These are phyloP conservation scores for Rotaria sp. DNA, from an alignment of 2,888 invertebrate genomes.

Conservation along the genomic window DNA sequence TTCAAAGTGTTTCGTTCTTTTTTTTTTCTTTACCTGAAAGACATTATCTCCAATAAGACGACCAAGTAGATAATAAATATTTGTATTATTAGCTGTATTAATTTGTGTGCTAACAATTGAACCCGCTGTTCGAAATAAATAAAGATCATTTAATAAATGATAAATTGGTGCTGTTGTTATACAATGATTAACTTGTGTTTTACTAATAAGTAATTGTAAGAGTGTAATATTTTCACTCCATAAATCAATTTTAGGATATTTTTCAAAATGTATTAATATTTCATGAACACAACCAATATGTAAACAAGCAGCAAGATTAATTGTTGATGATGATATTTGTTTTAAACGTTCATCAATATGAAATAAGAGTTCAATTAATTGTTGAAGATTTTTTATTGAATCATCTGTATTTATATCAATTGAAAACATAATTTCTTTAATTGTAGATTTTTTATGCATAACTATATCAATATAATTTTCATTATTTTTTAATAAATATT, in stretches of 20 bases:
- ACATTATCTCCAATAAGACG: slow-evolving; percentile 16
- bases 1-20: too few species aligned
- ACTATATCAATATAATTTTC: not conserved
- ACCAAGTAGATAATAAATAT: slow-evolving; percentile 19
- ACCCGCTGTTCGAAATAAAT: slow-evolving; percentile 19
- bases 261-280: slow-evolving; percentile 13
- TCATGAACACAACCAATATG: slow-evolving; percentile 20
- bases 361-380: slow-evolving; percentile 25
- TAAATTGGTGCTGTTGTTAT: not conserved
- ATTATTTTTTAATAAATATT: not conserved
- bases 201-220: not conserved
- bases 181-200: slow-evolving; percentile 10
- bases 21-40: not conserved
- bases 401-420: not conserved
- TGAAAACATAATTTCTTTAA: not conserved
- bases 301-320: not conserved
- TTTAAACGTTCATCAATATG: not conserved
- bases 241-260: not conserved
- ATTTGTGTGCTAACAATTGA: not conserved
- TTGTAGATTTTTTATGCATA: not conserved
- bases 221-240: slow-evolving; percentile 24
- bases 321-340: not conserved
- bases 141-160: not conserved
- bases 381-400: not conserved
- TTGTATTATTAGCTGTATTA: not conserved